Percentiles rank a stretch among this genome's conserved stretches.
phyloP scores from a whole-genome alignment of 2,113 vertebrate genomes.

The Noctilio leporinus region DNA sequence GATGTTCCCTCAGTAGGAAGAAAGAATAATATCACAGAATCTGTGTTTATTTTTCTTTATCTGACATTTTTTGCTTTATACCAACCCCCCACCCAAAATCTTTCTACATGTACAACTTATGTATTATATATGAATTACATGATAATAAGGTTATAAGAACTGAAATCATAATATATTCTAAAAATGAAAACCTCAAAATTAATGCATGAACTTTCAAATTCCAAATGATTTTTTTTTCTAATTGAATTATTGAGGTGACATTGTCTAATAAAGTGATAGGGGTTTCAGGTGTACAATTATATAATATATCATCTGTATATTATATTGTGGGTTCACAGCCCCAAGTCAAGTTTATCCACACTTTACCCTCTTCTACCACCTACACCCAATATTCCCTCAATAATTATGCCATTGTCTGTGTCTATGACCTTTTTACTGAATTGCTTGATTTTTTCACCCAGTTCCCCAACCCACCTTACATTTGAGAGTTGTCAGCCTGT shows the following conservation, averaged over 20 bases:
- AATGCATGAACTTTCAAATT: conserved; percentile 34
- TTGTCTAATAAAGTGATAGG: neutral
- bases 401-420: neutral
- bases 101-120: neutral
- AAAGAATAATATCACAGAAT: neutral
- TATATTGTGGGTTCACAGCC: neutral
- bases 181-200: conserved; percentile 45
- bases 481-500: neutral
- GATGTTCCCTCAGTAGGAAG: neutral
- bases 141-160: neutral
- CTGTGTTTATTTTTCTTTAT: neutral
- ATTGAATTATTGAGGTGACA: neutral
- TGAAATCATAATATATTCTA: neutral
- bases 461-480: neutral
- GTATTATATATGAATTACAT: neutral
- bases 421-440: neutral
- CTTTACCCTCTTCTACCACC: neutral
- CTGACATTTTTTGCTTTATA: neutral
- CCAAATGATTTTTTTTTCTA: neutral
- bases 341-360: neutral
- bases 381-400: neutral
- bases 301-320: neutral
- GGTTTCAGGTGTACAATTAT: neutral
- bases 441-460: neutral
- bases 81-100: neutral